Conservation (phyloP, 1,140 invertebrate genomes). For the Cotesia vestalis region DNA sequence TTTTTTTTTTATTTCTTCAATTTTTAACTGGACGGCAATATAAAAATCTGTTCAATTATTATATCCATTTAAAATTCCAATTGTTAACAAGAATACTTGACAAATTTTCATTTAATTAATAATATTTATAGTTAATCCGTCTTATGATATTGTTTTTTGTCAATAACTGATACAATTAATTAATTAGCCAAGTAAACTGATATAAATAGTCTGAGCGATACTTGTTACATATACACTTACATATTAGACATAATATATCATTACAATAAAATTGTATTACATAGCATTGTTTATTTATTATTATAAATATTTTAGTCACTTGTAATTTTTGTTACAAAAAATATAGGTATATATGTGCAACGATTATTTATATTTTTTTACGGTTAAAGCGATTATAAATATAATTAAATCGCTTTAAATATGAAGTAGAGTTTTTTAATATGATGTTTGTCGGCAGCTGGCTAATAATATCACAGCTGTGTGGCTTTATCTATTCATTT, state of each 20-base stretch:
- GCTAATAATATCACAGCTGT: constrained; percentile 17
- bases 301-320: constrained; percentile 24
- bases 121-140: constrained; percentile 14
- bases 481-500: background rate
- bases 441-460: constrained; percentile 6
- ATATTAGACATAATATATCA: too few relatives aligned
- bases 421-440: background rate
- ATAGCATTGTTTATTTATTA: background rate
- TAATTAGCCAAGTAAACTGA: constrained; percentile 6
- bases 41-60: constrained; percentile 43
- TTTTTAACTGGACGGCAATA: constrained; percentile 50
- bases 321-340: constrained; percentile 4
- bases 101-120: constrained; percentile 22
- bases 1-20: constrained; percentile 22
- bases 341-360: constrained; percentile 15
- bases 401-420: constrained; percentile 10
- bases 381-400: background rate
- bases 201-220: constrained; percentile 16
- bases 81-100: constrained; percentile 20
- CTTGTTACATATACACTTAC: background rate
- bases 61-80: constrained; percentile 24
- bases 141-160: constrained; percentile 28
- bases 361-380: background rate
- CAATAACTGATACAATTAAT: constrained; percentile 13
- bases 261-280: background rate